These are phyloP conservation scores for Sebastes aleutianus DNA, from an alignment of 2,797 vertebrate species.

Conservation along the genomic window DNA sequence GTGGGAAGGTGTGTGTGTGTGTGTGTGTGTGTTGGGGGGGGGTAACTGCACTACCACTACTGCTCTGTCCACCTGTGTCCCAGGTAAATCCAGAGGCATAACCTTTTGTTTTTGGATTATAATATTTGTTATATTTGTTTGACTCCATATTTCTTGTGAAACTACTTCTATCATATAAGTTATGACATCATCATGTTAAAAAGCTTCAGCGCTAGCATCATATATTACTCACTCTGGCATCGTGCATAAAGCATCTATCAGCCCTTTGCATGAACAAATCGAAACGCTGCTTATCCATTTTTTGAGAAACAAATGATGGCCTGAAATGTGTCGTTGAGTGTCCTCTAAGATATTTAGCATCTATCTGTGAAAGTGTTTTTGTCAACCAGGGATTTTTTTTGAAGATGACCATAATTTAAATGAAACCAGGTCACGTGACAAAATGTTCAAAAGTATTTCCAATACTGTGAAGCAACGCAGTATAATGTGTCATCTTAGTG, in stretches of 20 bases:
- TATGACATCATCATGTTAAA: background rate
- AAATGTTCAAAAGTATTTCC: background rate
- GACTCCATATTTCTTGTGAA: background rate
- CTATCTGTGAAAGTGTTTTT: background rate
- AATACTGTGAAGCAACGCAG: background rate
- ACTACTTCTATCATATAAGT: background rate
- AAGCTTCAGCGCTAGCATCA: background rate
- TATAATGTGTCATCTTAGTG: background rate
- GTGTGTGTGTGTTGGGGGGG: too few species aligned
- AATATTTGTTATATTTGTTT: background rate
- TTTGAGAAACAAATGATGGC: background rate
- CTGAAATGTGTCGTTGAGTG: background rate
- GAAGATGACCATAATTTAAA: background rate
- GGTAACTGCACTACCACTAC: too few species aligned
- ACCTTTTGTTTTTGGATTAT: background rate
- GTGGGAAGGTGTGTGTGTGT: too few species aligned
- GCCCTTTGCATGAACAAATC: slow-evolving; percentile 13
- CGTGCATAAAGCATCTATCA: slow-evolving; percentile 3
- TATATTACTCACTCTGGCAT: slow-evolving; percentile 19
- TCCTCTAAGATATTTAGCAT: background rate
- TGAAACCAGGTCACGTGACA: background rate
- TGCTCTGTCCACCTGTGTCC: background rate
- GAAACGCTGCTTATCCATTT: background rate
- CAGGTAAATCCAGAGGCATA: too few species aligned
- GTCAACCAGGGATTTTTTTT: background rate